phyloP scores from a whole-genome alignment of 1,140 invertebrate species.

The Musca vetustissima region DNA sequence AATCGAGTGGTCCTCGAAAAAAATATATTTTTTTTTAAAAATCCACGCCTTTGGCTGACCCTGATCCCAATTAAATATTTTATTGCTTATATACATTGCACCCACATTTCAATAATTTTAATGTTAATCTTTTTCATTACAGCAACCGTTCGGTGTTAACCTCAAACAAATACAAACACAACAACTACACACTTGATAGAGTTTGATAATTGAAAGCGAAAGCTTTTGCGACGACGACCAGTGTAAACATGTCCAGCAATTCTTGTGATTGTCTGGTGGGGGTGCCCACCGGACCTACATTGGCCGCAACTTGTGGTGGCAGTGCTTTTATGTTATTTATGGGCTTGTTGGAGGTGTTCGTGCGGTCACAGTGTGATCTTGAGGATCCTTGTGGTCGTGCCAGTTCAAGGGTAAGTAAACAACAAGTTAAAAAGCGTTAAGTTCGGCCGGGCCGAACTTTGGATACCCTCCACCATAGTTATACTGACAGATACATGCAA shows the following conservation, averaged over 20 bases:
- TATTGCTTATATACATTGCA: too few species aligned
- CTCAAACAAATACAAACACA: neutral
- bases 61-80: too few species aligned
- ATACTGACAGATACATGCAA: too few species aligned
- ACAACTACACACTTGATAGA: constrained; percentile 1
- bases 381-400: constrained; percentile 80
- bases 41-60: too few species aligned
- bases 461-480: too few species aligned
- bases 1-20: too few species aligned
- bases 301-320: constrained; percentile 78
- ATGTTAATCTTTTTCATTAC: too few species aligned
- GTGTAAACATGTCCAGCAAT: constrained; percentile 13
- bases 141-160: too few species aligned
- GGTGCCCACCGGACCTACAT: constrained; percentile 71
- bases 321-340: constrained; percentile 84
- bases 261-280: constrained; percentile 73
- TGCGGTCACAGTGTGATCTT: constrained; percentile 79
- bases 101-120: too few species aligned
- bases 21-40: too few species aligned
- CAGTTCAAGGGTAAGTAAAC: constrained; percentile 46
- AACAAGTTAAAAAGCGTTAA: too few species aligned
- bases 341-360: constrained; percentile 80
- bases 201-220: neutral
- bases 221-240: neutral
- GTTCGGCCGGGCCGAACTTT: too few species aligned